phyloP scores from a whole-genome alignment of 2,888 invertebrate genomes.

The Acronicta leporina region DNA sequence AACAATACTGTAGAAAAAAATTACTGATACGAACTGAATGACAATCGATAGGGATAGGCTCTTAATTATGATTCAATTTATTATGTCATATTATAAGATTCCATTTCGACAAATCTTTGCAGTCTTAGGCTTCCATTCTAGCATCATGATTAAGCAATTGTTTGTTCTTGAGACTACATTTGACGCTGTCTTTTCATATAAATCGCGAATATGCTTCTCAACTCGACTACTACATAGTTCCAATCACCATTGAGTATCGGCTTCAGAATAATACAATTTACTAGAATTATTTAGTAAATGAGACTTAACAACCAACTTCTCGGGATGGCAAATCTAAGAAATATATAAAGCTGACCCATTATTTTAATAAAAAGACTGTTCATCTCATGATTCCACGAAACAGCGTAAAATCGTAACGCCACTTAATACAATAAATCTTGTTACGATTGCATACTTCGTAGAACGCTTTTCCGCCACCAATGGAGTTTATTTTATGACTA shows the following conservation, averaged over 20 bases:
- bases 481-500: slow-evolving; percentile 50
- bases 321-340: background rate
- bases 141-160: background rate
- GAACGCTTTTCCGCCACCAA: slow-evolving; percentile 46
- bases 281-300: too few species aligned
- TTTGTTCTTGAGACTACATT: background rate
- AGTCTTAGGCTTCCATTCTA: background rate
- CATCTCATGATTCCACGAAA: slow-evolving; percentile 36
- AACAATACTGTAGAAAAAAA: too few species aligned
- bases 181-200: background rate
- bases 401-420: slow-evolving; percentile 19
- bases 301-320: too few species aligned
- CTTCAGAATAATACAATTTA: too few species aligned
- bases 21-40: too few species aligned
- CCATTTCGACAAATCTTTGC: too few species aligned
- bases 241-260: too few species aligned
- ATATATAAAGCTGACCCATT: slow-evolving; percentile 2
- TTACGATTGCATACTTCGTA: slow-evolving; percentile 35
- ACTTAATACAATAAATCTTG: slow-evolving; percentile 41
- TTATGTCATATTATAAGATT: too few species aligned
- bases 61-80: too few species aligned
- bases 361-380: background rate
- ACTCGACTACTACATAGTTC: too few species aligned
- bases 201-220: too few species aligned
- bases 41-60: too few species aligned